A percentile compares a stretch with the other conserved stretches of the same genome.
These are phyloP conservation scores for Bucco capensis DNA, from an alignment of 2,113 vertebrate species.

Conservation along the genomic window DNA sequence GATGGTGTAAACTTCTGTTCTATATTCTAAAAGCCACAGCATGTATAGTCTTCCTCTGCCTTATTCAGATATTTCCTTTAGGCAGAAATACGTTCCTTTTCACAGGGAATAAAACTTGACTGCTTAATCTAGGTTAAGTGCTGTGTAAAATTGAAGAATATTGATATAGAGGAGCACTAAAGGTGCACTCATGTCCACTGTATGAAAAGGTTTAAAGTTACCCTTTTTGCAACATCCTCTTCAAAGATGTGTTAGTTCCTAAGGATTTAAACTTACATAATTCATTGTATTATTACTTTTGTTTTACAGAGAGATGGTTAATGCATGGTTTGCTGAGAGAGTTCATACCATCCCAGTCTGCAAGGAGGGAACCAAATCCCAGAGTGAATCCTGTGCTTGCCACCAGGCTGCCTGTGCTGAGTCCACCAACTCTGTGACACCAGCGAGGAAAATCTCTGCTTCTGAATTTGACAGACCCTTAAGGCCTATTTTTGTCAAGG, in stretches of 20 bases:
- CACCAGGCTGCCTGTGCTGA: constrained; percentile 66
- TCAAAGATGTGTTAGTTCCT: not conserved
- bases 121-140: not conserved
- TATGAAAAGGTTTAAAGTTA: not conserved
- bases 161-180: not conserved
- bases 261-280: not conserved
- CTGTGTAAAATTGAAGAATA: not conserved
- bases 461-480: constrained; percentile 96
- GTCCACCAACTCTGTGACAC: constrained; percentile 73
- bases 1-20: not conserved
- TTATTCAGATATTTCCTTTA: not conserved
- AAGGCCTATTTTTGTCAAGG: constrained; percentile 92
- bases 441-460: constrained; percentile 92
- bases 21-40: not conserved
- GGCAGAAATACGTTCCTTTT: not conserved
- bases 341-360: constrained; percentile 87
- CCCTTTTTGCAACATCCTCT: not conserved
- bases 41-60: not conserved
- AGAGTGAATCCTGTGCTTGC: constrained; percentile 65
- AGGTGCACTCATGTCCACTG: not conserved
- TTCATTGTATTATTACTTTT: not conserved
- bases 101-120: not conserved
- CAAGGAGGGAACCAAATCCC: constrained; percentile 75
- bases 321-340: constrained; percentile 96
- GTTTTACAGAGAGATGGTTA: constrained; percentile 93